Conservation (phyloP, 2,888 invertebrate genomes). For the Camptogramma bilineatum region DNA sequence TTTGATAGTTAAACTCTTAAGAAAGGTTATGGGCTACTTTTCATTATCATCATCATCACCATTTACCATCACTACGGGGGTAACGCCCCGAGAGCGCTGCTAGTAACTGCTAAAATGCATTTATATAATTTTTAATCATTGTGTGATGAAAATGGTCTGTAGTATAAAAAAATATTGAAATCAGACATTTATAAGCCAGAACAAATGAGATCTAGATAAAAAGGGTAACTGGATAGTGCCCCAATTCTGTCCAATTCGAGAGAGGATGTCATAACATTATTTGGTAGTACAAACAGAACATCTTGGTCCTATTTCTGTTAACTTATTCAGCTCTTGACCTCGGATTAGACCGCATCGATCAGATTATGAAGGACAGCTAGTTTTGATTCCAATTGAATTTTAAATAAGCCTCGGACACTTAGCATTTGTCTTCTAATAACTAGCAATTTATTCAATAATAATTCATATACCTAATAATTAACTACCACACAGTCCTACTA, state of each 20-base stretch:
- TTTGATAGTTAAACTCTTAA: too few relatives aligned
- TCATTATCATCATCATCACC: too few relatives aligned
- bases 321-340: conserved; percentile 19
- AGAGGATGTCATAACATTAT: conserved; percentile 2
- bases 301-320: conserved; percentile 9
- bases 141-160: too few relatives aligned
- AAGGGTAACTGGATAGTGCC: conserved; percentile 11
- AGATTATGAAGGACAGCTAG: conserved; percentile 17
- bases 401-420: neutral
- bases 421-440: conserved; percentile 4
- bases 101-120: too few relatives aligned
- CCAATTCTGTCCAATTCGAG: conserved; percentile 9
- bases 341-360: conserved; percentile 11
- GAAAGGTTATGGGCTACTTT: too few relatives aligned
- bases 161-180: neutral
- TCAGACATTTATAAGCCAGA: neutral
- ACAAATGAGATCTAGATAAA: conserved; percentile 1
- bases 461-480: neutral
- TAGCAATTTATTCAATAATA: conserved; percentile 8
- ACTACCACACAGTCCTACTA: neutral
- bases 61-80: too few relatives aligned
- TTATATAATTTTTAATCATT: too few relatives aligned
- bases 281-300: neutral
- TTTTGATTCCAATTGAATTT: conserved; percentile 16
- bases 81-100: too few relatives aligned